These are phyloP conservation scores for Pseudomyrmex dendroicus DNA, from an alignment of 1,140 invertebrate species.

Conservation along the genomic window DNA sequence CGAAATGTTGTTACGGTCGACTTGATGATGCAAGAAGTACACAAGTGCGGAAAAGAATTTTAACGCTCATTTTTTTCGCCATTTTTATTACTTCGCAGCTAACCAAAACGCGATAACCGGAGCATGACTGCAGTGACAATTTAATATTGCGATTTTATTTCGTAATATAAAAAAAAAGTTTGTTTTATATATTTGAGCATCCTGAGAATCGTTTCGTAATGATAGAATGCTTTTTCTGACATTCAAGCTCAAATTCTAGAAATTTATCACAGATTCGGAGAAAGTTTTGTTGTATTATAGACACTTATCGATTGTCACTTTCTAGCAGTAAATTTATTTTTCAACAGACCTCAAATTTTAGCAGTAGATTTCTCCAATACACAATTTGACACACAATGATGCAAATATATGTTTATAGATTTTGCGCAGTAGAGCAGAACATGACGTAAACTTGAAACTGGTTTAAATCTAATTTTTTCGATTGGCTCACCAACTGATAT, in stretches of 20 bases:
- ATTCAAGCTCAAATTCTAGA: too few species aligned
- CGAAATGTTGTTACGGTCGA: slow-evolving; percentile 16
- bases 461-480: slow-evolving; percentile 12
- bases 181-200: not conserved
- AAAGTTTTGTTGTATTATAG: too few species aligned
- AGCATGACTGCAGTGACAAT: not conserved
- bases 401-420: not conserved
- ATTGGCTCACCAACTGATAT: not conserved
- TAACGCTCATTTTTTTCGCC: not conserved
- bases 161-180: not conserved
- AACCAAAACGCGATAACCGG: not conserved
- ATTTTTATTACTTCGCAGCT: not conserved
- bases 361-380: not conserved
- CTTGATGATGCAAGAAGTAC: not conserved
- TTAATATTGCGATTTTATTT: not conserved
- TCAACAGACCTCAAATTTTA: not conserved
- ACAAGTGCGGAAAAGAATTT: slow-evolving; percentile 10
- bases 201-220: not conserved
- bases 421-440: not conserved
- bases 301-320: not conserved
- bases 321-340: not conserved
- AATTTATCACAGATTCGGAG: not conserved
- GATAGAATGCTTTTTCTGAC: not conserved
- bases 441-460: slow-evolving; percentile 16
- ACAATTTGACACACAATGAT: not conserved